These are phyloP conservation scores for Coelopa pilipes DNA, from an alignment of 2,888 invertebrate species.

Conservation along the genomic window DNA sequence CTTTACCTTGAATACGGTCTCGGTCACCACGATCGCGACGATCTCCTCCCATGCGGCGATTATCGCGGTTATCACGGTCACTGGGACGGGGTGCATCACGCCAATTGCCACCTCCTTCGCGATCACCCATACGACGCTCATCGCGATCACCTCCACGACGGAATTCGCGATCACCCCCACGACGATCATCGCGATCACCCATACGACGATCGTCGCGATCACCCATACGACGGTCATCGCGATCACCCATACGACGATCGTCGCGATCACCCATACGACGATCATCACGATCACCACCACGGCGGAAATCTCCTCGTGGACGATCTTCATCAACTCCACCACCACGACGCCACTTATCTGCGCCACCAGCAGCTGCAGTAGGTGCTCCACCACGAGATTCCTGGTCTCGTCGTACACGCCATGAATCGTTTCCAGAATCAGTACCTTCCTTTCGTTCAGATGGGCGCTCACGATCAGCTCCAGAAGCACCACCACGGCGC, in stretches of 20 bases:
- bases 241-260: conserved; percentile 34
- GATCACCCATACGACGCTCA: conserved; percentile 50
- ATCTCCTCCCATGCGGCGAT: conserved; percentile 47
- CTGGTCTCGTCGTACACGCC: conserved; percentile 60
- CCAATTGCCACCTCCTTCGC: conserved; percentile 58
- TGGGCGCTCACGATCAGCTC: conserved; percentile 44
- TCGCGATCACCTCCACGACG: conserved; percentile 45
- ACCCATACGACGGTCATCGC: conserved; percentile 41
- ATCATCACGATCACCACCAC: conserved; percentile 43
- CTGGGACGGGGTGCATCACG: conserved; percentile 58
- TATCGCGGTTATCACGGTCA: conserved; percentile 56
- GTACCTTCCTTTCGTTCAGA: conserved; percentile 49
- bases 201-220: conserved; percentile 53
- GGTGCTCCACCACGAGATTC: conserved; percentile 41
- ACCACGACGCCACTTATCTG: conserved; percentile 50
- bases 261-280: conserved; percentile 43
- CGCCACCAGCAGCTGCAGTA: conserved; percentile 36
- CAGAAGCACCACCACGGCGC: conserved; percentile 44
- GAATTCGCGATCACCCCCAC: conserved; percentile 48
- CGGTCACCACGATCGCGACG: conserved; percentile 49
- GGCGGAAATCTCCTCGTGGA: conserved; percentile 39
- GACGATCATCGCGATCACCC: conserved; percentile 45
- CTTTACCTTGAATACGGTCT: conserved; percentile 56
- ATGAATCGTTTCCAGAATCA: conserved; percentile 45
- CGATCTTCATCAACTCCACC: conserved; percentile 44